These are phyloP conservation scores for Archips xylosteana DNA, from an alignment of 2,888 invertebrate genomes.

Conservation along the genomic window DNA sequence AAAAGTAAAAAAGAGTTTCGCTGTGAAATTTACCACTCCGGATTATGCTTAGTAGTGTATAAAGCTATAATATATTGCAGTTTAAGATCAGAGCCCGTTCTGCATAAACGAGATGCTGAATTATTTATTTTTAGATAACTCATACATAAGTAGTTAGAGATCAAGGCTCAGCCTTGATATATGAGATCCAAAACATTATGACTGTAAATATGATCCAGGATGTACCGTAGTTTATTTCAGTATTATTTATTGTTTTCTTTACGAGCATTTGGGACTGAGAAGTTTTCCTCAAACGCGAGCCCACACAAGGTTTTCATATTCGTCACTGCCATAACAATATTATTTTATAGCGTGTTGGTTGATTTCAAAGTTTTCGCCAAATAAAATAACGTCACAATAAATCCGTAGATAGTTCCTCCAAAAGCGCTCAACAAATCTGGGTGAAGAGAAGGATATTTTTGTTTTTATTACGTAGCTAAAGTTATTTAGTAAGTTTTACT, in stretches of 20 bases:
- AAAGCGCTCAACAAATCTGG: too few species aligned
- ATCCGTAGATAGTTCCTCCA: not conserved
- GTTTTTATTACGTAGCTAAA: too few species aligned
- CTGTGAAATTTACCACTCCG: too few species aligned
- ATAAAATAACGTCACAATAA: not conserved
- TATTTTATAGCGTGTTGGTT: not conserved
- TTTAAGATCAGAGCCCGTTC: not conserved
- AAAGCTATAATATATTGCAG: conserved; percentile 5
- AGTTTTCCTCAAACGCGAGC: conserved; percentile 21
- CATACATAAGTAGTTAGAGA: conserved; percentile 5
- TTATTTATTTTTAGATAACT: conserved; percentile 32
- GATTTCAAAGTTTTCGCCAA: not conserved
- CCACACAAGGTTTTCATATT: not conserved
- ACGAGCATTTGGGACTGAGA: conserved; percentile 1
- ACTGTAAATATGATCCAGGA: conserved; percentile 51
- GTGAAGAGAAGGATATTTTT: too few species aligned
- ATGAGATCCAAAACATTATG: conserved; percentile 41
- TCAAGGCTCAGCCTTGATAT: conserved; percentile 31
- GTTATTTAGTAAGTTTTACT: too few species aligned
- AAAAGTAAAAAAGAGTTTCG: not conserved
- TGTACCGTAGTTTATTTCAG: conserved; percentile 50
- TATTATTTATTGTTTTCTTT: conserved; percentile 9
- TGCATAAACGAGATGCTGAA: not conserved
- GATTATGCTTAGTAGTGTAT: not conserved
- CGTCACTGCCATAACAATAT: not conserved